Conservation (phyloP, 2,888 invertebrate species). For the Drosophila infuscata region DNA sequence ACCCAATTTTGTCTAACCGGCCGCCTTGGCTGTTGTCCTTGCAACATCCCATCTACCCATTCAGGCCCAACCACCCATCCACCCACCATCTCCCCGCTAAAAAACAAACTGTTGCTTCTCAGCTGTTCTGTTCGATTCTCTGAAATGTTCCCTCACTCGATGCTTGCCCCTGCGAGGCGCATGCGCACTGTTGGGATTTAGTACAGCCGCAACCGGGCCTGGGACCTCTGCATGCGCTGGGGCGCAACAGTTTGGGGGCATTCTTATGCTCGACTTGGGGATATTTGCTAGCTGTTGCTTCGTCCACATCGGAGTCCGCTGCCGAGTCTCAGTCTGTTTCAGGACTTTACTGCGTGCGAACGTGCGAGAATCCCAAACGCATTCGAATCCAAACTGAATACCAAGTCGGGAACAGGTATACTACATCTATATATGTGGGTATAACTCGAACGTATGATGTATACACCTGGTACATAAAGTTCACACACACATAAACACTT, state of each 20-base stretch:
- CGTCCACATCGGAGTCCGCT: constrained; percentile 17
- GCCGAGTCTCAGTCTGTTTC: constrained; percentile 63
- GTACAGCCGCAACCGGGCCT: constrained; percentile 57
- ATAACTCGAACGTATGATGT: constrained; percentile 51
- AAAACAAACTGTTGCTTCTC: constrained; percentile 80
- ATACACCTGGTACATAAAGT: constrained; percentile 48
- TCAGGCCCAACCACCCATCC: background rate
- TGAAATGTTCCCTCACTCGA: background rate
- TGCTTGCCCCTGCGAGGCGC: constrained; percentile 23
- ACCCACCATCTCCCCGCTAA: constrained; percentile 10
- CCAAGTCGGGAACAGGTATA: constrained; percentile 34
- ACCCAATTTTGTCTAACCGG: constrained; percentile 72
- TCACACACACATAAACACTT: constrained; percentile 13
- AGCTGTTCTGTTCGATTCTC: constrained; percentile 53
- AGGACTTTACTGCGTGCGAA: constrained; percentile 78
- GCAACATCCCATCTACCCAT: constrained; percentile 14
- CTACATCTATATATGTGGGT: constrained; percentile 34
- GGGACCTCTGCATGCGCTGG: constrained; percentile 19
- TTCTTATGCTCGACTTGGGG: constrained; percentile 66
- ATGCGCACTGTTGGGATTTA: constrained; percentile 60
- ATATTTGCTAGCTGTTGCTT: constrained; percentile 77
- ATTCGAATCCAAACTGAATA: constrained; percentile 18
- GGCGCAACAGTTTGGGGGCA: constrained; percentile 78
- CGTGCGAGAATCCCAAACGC: constrained; percentile 61
- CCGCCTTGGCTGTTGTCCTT: constrained; percentile 40